Base-by-base conservation (phyloP, 1,140 invertebrate species). In the Zaprionus lachaisei region DNA sequence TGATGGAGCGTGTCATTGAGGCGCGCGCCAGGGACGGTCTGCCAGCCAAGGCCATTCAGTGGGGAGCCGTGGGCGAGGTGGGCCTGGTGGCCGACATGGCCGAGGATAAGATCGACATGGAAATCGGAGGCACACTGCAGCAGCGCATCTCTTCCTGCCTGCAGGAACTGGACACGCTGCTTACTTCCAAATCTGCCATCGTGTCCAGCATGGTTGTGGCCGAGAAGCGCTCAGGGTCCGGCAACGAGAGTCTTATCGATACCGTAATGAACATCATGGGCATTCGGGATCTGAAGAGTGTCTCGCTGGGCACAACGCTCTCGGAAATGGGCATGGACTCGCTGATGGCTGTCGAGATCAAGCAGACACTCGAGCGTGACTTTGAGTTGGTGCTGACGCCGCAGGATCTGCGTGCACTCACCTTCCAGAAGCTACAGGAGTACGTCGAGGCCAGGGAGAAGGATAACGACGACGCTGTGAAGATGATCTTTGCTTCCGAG, bases 261-360 rank as follows among this genome's bases (percentile, higher is more conserved):
- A 94, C 95, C 31, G 95, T 96, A 12, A 94, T 95, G 61, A 94
- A 94, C 78, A 96, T 96, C 65, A 94, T 96, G 93, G 94, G 95
- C 14, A 93, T 93, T 62, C 64, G 93, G 47, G 94, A 95, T 78
- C 66, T 94, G 26, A 95, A 95, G 77, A 94, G 94, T 14, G 93
- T 97, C 4, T 95, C 95, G 57, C 95, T 96, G 94, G 72, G 95
- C 95, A 54, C 96, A 95, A 93, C 96, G 0, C 93, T 99, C 1
- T 96, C 96, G 20, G 98, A 98, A 93, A 94, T 98, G 54, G 97
- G 97, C 58, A 96, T 98, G 94, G 97, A 98, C 93, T 97, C 97
- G 17, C 95, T 98, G 89, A 98, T 98, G 96, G 96, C 96, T 5
- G 96, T 97, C 1, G 97, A 98, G 93, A 96, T 98, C 70, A 97